Evolutionary conservation across 1,140 invertebrate genomes (phyloP).

Genomic region (Hypothenemus hampei): DNA sequence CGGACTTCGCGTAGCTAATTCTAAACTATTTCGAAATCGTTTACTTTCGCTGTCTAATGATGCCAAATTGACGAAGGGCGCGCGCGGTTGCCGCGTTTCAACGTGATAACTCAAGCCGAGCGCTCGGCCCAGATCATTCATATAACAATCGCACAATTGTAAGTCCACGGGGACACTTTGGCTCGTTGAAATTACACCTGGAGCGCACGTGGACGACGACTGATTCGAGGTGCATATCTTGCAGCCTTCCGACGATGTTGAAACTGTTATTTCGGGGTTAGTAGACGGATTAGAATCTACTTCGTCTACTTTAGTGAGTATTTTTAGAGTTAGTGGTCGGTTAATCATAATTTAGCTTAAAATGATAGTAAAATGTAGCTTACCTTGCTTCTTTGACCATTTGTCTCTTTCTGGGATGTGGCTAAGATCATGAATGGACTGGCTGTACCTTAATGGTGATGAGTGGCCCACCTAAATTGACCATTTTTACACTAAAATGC

Average conservation of each 20-base stretch:
- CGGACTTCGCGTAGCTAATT: conserved; percentile 34
- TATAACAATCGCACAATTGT: conserved; percentile 44
- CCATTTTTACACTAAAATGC: neutral
- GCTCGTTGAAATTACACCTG: conserved; percentile 21
- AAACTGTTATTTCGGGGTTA: conserved; percentile 24
- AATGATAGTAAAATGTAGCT: conserved; percentile 10
- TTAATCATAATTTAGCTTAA: too few species aligned
- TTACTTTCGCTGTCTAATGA: conserved; percentile 12
- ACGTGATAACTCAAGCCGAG: conserved; percentile 21
- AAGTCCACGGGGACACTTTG: conserved; percentile 36
- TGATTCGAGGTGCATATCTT: conserved; percentile 8
- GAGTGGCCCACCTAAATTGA: conserved; percentile 69
- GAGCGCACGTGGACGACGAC: neutral
- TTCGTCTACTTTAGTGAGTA: conserved; percentile 15
- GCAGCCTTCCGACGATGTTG: too few species aligned
- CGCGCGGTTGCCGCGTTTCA: neutral
- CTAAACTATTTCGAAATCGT: conserved; percentile 14
- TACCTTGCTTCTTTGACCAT: conserved; percentile 43
- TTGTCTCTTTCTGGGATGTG: conserved; percentile 55
- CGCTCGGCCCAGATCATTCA: conserved; percentile 37
- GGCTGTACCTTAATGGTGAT: conserved; percentile 73
- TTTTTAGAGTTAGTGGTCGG: too few species aligned
- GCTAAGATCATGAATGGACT: conserved; percentile 72
- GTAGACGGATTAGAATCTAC: conserved; percentile 28
- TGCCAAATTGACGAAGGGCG: neutral